phyloP scores from a whole-genome alignment of 2,797 vertebrate species.

The Phoebastria nigripes region DNA sequence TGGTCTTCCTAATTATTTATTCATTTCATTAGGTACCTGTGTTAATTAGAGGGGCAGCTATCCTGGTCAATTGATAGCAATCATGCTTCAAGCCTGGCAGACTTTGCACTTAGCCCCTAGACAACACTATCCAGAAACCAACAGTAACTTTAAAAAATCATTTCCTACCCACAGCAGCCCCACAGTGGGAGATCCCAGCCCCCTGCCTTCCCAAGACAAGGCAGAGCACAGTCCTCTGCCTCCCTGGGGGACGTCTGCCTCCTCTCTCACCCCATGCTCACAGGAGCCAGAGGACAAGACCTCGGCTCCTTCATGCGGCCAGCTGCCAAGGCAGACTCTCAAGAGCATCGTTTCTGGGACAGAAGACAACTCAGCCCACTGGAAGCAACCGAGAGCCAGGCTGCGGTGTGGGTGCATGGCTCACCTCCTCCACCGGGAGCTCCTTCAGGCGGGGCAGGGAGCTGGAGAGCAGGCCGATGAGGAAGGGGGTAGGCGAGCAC shows the following conservation, averaged over 20 bases:
- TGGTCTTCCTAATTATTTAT: neutral
- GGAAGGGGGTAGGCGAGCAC: slow-evolving; percentile 95
- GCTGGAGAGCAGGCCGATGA: slow-evolving; percentile 93
- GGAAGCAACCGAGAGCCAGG: neutral
- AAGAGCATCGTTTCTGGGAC: neutral
- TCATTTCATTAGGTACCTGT: neutral
- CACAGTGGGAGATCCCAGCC: neutral
- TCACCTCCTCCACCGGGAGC: slow-evolving; percentile 94
- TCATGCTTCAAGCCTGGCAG: neutral
- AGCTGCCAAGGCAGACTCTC: neutral
- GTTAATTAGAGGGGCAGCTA: neutral
- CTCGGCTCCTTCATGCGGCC: rapidly evolving
- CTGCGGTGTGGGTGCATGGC: rapidly evolving
- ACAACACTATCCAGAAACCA: neutral
- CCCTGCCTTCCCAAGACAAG: neutral
- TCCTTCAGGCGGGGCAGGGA: slow-evolving; percentile 91
- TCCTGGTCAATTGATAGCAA: neutral
- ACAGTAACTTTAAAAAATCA: neutral
- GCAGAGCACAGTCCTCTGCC: neutral
- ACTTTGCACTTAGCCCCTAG: neutral
- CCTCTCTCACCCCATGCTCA: rapidly evolving
- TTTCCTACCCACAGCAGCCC: neutral
- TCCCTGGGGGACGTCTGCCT: rapidly evolving
- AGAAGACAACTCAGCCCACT: neutral
- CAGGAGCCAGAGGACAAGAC: neutral